Conservation (phyloP, 2,888 invertebrate species). For the Xanthia icteritia region DNA sequence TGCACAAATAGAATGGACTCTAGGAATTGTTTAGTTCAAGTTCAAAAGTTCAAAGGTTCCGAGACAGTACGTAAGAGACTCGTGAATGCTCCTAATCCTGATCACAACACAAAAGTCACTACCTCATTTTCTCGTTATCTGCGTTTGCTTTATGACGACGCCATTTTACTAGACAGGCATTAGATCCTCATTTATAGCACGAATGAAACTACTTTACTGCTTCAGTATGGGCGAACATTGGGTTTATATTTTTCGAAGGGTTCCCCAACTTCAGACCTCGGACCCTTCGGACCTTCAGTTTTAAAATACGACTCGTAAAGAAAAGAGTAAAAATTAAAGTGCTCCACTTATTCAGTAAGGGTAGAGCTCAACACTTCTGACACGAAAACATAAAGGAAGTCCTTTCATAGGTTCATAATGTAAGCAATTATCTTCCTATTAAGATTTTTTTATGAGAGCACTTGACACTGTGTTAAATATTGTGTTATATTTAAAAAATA, state of each 20-base stretch:
- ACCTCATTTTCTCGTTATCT: neutral
- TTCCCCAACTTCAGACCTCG: neutral
- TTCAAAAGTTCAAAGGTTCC: neutral
- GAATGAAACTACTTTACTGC: neutral
- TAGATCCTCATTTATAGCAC: neutral
- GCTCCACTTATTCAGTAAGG: conserved; percentile 31
- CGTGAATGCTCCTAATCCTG: neutral
- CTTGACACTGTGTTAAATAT: conserved; percentile 15
- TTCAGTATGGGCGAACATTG: neutral
- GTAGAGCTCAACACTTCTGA: conserved; percentile 42
- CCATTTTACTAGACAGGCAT: neutral
- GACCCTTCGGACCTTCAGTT: neutral
- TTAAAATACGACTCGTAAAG: conserved; percentile 20
- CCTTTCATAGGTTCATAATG: conserved; percentile 40
- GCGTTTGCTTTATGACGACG: neutral
- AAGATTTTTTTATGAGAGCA: conserved; percentile 25
- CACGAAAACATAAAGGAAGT: conserved; percentile 45
- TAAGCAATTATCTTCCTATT: conserved; percentile 51
- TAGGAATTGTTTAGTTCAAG: neutral
- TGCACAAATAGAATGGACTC: neutral
- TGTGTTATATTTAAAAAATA: neutral
- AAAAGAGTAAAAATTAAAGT: conserved; percentile 30
- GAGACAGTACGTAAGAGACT: neutral
- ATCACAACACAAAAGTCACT: neutral
- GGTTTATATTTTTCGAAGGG: neutral